Conservation (phyloP, 30 jellyfish, hydroid and myxozoan species). For the Morbakka virulenta region DNA sequence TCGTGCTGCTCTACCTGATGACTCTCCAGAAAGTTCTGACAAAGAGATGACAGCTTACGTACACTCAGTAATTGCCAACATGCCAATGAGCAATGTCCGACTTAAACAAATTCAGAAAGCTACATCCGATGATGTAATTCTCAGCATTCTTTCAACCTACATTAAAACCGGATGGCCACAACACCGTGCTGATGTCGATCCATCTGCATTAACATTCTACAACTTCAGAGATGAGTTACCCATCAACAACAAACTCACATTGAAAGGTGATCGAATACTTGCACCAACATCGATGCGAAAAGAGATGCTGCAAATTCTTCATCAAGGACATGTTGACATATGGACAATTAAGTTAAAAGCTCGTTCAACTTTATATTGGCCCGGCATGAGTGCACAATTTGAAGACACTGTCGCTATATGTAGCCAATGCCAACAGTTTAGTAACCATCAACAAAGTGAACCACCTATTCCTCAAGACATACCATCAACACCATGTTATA, state of each 20-base stretch:
- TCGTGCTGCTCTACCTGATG: conserved; percentile 22
- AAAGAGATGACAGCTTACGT: neutral
- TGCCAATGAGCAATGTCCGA: neutral
- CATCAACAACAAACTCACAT: neutral
- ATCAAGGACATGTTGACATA: conserved; percentile 12
- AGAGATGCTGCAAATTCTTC: neutral
- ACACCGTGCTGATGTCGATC: neutral
- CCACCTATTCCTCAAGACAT: too few species aligned
- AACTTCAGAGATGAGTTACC: conserved; percentile 21
- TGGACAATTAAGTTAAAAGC: neutral
- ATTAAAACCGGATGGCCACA: conserved; percentile 23
- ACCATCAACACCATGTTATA: conserved; percentile 37
- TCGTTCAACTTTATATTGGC: neutral
- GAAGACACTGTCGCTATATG: neutral
- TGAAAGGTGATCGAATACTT: conserved; percentile 28
- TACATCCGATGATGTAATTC: too few species aligned
- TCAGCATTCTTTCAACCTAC: too few species aligned
- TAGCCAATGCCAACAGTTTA: neutral
- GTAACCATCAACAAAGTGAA: neutral
- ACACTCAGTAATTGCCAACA: neutral
- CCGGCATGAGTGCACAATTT: neutral
- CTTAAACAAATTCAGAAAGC: neutral
- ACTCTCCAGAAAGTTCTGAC: conserved; percentile 40
- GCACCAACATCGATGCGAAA: neutral
- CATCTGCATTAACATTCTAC: conserved; percentile 20